phyloP scores from a whole-genome alignment of 2,888 invertebrate species.

The Camptogramma bilineatum region DNA sequence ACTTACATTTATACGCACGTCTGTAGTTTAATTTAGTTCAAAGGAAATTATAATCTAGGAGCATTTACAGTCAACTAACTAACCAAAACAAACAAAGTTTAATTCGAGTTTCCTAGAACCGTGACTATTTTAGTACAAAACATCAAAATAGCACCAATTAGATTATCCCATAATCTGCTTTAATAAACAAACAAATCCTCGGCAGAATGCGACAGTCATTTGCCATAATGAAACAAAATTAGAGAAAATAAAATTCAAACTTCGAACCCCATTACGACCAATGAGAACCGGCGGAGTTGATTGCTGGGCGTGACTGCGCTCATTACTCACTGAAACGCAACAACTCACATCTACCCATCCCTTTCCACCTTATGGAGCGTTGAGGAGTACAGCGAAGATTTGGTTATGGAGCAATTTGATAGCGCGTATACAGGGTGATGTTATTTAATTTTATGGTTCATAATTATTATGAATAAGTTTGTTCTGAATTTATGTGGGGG shows the following conservation, averaged over 20 bases:
- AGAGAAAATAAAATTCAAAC: slow-evolving; percentile 72
- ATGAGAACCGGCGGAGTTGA: slow-evolving; percentile 68
- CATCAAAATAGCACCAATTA: slow-evolving; percentile 32
- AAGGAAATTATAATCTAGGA: no score
- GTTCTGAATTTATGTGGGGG: slow-evolving; percentile 72
- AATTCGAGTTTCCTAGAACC: slow-evolving; percentile 30
- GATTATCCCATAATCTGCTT: slow-evolving; percentile 41
- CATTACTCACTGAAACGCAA: slow-evolving; percentile 71
- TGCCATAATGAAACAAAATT: slow-evolving; percentile 71
- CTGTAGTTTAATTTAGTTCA: no score
- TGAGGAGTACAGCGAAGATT: slow-evolving; percentile 50
- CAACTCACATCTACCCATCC: slow-evolving; percentile 48
- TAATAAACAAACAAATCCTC: slow-evolving; percentile 51
- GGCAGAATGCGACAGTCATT: slow-evolving; percentile 55
- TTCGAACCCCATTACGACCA: slow-evolving; percentile 75
- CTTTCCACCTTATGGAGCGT: slow-evolving; percentile 44
- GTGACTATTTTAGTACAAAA: slow-evolving; percentile 1
- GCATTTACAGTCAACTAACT: neutral
- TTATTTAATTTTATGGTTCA: slow-evolving; percentile 79
- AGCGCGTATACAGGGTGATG: slow-evolving; percentile 63
- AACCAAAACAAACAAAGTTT: neutral
- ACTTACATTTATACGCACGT: neutral
- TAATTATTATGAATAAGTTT: slow-evolving; percentile 80
- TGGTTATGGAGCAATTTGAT: slow-evolving; percentile 61
- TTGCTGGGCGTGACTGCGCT: slow-evolving; percentile 78